Evolutionary conservation across 1,140 invertebrate genomes (phyloP).

Genomic region (Drosophila oshimai): DNA sequence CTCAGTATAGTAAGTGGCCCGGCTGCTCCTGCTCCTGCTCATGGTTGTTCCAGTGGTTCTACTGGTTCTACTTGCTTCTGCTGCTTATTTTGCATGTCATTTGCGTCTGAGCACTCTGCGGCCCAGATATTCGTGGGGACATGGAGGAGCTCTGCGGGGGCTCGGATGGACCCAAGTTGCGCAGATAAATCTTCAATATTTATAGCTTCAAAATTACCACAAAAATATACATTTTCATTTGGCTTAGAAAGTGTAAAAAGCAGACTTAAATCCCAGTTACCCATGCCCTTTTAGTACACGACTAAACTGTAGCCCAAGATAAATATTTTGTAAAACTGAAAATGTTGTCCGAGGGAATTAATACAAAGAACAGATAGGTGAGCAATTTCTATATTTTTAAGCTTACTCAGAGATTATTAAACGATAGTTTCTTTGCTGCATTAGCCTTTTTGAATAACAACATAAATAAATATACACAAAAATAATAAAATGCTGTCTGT

Average conservation of each 20-base stretch:
- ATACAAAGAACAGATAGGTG: too few species aligned
- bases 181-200: slow-evolving; percentile 38
- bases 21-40: slow-evolving; percentile 2
- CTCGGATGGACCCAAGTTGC: background rate
- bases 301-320: background rate
- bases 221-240: background rate
- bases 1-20: slow-evolving; percentile 34
- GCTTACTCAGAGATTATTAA: too few species aligned
- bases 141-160: background rate
- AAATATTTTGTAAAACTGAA: slow-evolving; percentile 1
- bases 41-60: slow-evolving; percentile 2
- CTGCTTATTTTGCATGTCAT: slow-evolving; percentile 58
- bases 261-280: background rate
- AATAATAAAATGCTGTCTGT: too few species aligned
- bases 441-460: too few species aligned
- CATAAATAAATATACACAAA: too few species aligned
- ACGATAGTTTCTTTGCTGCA: too few species aligned
- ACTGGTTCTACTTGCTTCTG: background rate
- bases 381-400: too few species aligned
- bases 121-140: background rate
- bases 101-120: slow-evolving; percentile 42
- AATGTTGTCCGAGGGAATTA: too few species aligned
- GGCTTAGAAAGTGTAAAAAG: background rate
- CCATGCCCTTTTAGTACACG: background rate
- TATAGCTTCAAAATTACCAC: slow-evolving; percentile 13